Percentiles rank a stretch among this genome's conserved stretches.
Conservation (phyloP, 2,113 vertebrate species). For the Platichthys flesus region DNA sequence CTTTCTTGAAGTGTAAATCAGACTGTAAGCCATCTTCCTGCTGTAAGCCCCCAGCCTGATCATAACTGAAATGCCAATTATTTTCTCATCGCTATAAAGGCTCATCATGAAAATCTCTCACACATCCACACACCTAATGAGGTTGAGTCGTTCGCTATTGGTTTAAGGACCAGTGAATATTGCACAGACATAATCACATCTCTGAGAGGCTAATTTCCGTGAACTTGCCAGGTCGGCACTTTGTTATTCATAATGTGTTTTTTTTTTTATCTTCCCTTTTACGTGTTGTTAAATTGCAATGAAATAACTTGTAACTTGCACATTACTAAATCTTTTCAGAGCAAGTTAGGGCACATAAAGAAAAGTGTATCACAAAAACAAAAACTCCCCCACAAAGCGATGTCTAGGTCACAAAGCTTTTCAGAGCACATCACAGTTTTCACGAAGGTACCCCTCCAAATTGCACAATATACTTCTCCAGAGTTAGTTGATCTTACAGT, state of each 20-base stretch:
- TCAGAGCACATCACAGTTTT: background rate
- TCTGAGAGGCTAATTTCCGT: conserved; percentile 48
- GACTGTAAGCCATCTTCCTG: conserved; percentile 40
- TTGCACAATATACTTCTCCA: conserved; percentile 29
- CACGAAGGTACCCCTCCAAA: conserved; percentile 4
- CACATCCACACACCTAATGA: conserved; percentile 59
- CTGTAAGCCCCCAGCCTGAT: conserved; percentile 52
- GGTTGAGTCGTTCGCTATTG: conserved; percentile 51
- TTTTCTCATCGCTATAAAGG: conserved; percentile 66
- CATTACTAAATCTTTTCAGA: background rate
- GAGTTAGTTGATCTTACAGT: conserved; percentile 32
- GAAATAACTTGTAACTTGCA: conserved; percentile 10
- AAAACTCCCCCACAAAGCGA: background rate
- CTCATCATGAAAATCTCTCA: conserved; percentile 49
- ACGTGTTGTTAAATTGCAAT: background rate
- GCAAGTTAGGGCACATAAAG: background rate
- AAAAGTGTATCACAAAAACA: background rate
- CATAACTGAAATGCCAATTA: conserved; percentile 66
- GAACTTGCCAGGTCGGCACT: conserved; percentile 34
- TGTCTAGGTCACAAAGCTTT: conserved; percentile 4
- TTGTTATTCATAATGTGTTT: conserved; percentile 47
- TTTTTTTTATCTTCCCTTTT: conserved; percentile 11
- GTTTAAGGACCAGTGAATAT: conserved; percentile 52
- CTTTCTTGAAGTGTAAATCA: conserved; percentile 72
- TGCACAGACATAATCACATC: conserved; percentile 51